Evolutionary conservation across 2,888 invertebrate species (phyloP), one percentile per base, ranked within the genome.

Genomic region (Andrena bicolor): DNA sequence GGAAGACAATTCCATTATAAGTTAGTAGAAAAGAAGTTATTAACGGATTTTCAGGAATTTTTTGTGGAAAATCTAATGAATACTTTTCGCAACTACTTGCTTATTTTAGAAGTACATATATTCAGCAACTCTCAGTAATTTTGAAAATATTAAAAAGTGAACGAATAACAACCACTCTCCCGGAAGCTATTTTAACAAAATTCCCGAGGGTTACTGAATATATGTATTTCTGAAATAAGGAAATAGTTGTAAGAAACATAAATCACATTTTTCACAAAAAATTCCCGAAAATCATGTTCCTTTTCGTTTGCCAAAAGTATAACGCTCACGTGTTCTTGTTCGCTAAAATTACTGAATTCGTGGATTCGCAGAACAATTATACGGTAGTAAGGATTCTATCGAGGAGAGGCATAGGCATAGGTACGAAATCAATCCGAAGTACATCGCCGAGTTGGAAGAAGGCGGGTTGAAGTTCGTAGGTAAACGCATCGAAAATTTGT

Each of bases 391-490:
- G 82, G 96, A 96, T 13, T 94, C 94, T 71, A 96, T 99, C 72
- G 98, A 99, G 90, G 99, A 99, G 94, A 96, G 99, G 5, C 99
- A 99, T 94, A 95, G 99, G 66, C 99, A 99, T 94, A 96, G 99
- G 30, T 99, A 98, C 93, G 99, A 99, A 95, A 98, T 99, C 0
- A 99, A 99, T 95, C 98, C 98, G 0, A 95, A 96, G 63, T 97
- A 97, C 93, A 97, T 99, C 16, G 94, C 95, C 13, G 94, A 96
- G 32, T 94, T 99, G 35, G 98, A 98, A 93, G 95, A 96, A 56
- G 96, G 96, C 35, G 99, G 99, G 0, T 95, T 99, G 91, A 96
- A 95, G 84, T 99, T 99, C 94, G 98, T 99, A 35, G 98, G 97
- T 95, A 90, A 90, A 94, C 91, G 56, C 51, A 41, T 35, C 35